Percentiles rank a stretch among this genome's conserved stretches.
phyloP scores from a whole-genome alignment of 2,113 vertebrate genomes.

The Setophaga kirtlandii region DNA sequence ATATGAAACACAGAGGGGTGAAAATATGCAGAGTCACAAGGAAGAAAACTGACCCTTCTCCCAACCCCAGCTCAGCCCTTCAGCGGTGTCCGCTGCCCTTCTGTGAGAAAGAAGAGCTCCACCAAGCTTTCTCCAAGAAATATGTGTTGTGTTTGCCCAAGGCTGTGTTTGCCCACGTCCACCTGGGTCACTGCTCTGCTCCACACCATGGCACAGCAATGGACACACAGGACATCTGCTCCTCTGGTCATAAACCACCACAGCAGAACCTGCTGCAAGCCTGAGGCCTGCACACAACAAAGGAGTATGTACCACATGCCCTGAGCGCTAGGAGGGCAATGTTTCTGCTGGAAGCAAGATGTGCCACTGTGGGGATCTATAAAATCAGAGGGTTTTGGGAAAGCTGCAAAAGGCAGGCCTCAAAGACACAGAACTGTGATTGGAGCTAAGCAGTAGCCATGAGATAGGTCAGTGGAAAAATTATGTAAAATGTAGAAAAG shows the following conservation, averaged over 20 bases:
- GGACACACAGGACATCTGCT: background rate
- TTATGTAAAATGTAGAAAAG: too few species aligned
- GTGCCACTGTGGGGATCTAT: too few species aligned
- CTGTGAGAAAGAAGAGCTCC: background rate
- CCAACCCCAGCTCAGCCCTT: background rate
- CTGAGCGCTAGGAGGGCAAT: rapidly evolving
- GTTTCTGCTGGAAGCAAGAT: background rate
- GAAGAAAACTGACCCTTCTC: background rate
- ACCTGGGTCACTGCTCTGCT: background rate
- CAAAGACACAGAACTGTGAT: too few species aligned
- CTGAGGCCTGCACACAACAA: rapidly evolving
- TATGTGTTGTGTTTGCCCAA: background rate
- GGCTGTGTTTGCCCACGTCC: background rate
- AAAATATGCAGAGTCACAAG: background rate
- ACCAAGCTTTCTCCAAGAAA: background rate
- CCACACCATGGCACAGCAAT: background rate
- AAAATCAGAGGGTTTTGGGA: too few species aligned
- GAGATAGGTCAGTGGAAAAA: too few species aligned
- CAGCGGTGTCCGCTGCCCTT: background rate
- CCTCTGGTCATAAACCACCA: background rate
- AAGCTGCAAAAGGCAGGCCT: too few species aligned
- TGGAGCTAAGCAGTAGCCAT: too few species aligned
- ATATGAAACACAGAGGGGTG: background rate
- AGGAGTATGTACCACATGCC: rapidly evolving
- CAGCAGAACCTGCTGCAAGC: background rate